These are phyloP conservation scores for Cuniculus paca DNA, from an alignment of 2,797 vertebrate genomes.

Conservation along the genomic window DNA sequence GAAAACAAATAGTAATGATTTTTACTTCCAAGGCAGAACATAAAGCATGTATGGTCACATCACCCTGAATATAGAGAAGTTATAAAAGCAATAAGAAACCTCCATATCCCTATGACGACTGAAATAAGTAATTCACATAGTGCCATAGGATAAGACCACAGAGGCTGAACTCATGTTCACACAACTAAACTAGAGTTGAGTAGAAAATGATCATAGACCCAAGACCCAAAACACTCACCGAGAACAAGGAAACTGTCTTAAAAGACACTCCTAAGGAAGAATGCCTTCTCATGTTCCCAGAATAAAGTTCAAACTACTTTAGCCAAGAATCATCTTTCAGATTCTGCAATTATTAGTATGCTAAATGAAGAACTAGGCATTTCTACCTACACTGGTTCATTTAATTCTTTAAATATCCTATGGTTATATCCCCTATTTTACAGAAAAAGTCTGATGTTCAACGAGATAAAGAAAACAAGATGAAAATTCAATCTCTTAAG, in stretches of 20 bases:
- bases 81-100: constrained; percentile 17
- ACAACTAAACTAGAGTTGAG: constrained; percentile 51
- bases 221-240: neutral
- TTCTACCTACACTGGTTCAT: neutral
- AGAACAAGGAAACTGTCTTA: constrained; percentile 30
- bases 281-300: neutral
- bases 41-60: constrained; percentile 64
- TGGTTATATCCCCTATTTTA: constrained; percentile 43
- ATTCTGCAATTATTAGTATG: constrained; percentile 39
- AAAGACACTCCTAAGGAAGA: neutral
- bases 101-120: neutral
- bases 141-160: constrained; percentile 33
- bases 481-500: constrained; percentile 26
- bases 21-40: constrained; percentile 27
- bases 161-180: constrained; percentile 16
- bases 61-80: constrained; percentile 27
- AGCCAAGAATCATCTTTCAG: neutral
- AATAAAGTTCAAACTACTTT: constrained; percentile 7
- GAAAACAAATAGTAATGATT: constrained; percentile 55
- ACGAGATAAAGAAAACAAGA: neutral
- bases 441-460: constrained; percentile 27
- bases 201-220: constrained; percentile 20
- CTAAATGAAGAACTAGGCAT: neutral
- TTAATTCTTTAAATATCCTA: constrained; percentile 19
- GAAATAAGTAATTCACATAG: constrained; percentile 73